Base-by-base conservation (phyloP, 2,113 vertebrate genomes). In the Tympanuchus pallidicinctus region DNA sequence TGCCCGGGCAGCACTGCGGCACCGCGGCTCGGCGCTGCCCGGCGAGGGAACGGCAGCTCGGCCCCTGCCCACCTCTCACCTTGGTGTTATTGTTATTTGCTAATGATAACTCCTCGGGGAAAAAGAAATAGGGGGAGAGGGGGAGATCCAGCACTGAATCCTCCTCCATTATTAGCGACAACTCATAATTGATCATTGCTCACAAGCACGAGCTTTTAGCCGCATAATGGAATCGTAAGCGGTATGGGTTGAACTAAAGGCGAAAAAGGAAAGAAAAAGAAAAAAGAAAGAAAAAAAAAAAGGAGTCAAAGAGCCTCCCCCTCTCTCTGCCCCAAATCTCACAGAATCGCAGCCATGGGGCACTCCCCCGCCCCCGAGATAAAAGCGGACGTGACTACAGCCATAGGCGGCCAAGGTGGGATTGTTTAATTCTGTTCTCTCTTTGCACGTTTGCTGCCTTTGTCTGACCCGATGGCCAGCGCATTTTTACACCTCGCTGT, bases 121-220 rank as follows among this genome's bases (percentile, higher is more conserved):
- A 67, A 64, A 54, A 61, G n/a, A 61, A 42, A 77, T 87, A 94
- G 4, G 2, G 0, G 6, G 2, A 7, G 2, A 50, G 1, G 24
- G 7, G 11, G 38, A 48, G 81, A 76, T 65, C 19, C 61, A 67
- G 88, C 94, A 92, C 56, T 63, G 87, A 96, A 98, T 97, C 97
- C 95, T 92, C 98, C 92, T 95, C 97, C 95, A 92, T 98, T 98
- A 97, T 98, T 98, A 95, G 96, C 98, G 98, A 98, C 97, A 97
- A 95, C 95, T 97, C 96, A 97, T 98, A 98, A 98, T 98, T 98
- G 98, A 99, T 98, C 98, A 97, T 95, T 96, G 96, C 97, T 93
- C 96, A 93, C 96, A 96, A 97, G 97, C 96, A 45, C 76, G 36
- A 91, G 97, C 96, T 98, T 97, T 96, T 98, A 97, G 94, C 93